Conservation (phyloP, 2,888 invertebrate species). For the Philaethria dido region DNA sequence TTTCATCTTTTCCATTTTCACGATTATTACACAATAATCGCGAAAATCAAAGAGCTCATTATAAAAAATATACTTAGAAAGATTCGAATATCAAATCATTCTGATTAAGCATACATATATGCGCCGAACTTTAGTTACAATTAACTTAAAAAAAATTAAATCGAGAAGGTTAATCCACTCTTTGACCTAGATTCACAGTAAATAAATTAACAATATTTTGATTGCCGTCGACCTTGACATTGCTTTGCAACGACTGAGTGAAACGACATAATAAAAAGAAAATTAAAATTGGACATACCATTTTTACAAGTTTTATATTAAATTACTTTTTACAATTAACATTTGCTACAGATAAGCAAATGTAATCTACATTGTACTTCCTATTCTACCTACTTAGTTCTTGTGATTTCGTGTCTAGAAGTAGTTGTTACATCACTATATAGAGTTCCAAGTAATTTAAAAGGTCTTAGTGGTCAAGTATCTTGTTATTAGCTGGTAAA, state of each 20-base stretch:
- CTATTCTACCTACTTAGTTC: background rate
- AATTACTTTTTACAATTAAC: background rate
- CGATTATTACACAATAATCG: no score
- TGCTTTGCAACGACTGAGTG: slow-evolving; percentile 12
- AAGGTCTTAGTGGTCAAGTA: slow-evolving; percentile 18
- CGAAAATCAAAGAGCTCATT: no score
- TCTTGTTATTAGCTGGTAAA: slow-evolving; percentile 1
- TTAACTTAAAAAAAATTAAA: background rate
- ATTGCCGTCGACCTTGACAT: slow-evolving; percentile 38
- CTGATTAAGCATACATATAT: background rate
- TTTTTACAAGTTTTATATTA: background rate
- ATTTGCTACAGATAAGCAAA: background rate
- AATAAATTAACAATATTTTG: slow-evolving; percentile 11
- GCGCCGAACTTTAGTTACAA: background rate
- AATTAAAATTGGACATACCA: background rate
- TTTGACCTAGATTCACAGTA: slow-evolving; percentile 20
- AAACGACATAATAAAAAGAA: slow-evolving; percentile 1
- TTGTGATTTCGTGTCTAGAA: background rate
- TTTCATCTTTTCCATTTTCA: no score
- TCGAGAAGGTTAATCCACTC: slow-evolving; percentile 13
- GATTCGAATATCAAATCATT: no score
- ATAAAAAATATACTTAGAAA: no score
- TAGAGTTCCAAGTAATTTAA: background rate
- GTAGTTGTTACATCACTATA: background rate
- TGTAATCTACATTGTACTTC: background rate